Evolutionary conservation across 1,140 invertebrate species (phyloP), one percentile per base, ranked within the genome.

Genomic region (Anadara kagoshimensis): DNA sequence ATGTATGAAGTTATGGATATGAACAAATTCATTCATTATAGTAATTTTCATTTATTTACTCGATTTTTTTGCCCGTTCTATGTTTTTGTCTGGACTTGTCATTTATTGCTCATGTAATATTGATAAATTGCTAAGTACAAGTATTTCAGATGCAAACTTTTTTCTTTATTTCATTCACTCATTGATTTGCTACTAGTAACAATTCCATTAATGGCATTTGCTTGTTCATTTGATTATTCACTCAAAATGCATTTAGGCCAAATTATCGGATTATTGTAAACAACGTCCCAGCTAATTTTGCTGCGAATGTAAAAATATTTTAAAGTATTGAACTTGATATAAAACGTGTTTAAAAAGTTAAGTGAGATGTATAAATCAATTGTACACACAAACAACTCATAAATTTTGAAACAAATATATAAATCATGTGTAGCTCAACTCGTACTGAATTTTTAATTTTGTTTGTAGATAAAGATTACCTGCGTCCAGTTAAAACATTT

Each of bases 1-100:
- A 64, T 64, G 43, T 64, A 64, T 51, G 62, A 64, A 49, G 14
- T 64, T 36, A 18, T 3, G 29, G 43, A 11, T 64, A 16, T n/a
- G n/a, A n/a, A n/a, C n/a, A n/a, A n/a, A n/a, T n/a, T n/a, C n/a
- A n/a, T n/a, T n/a, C n/a, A n/a, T n/a, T n/a, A n/a, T n/a, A n/a
- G n/a, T n/a, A n/a, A n/a, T n/a, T n/a, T n/a, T n/a, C 22, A 11
- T 10, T 49, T 49, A 49, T 18, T 49, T 11, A 10, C 10, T 49
- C 45, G 10, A 11, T 49, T 49, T 49, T 49, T 49, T 11, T 49
- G 45, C 45, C 18, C 45, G 18, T 11, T n/a, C n/a, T n/a, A n/a
- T n/a, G n/a, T n/a, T n/a, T n/a, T n/a, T n/a, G n/a, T n/a, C n/a
- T n/a, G n/a, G n/a, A n/a, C n/a, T n/a, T n/a, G n/a, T n/a, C n/a